A percentile compares a stretch with the other conserved stretches of the same genome.
Evolutionary conservation across 37 sponge, comb jelly and placozoan genomes (phyloP).

Genomic region (Axinella damicornis): DNA sequence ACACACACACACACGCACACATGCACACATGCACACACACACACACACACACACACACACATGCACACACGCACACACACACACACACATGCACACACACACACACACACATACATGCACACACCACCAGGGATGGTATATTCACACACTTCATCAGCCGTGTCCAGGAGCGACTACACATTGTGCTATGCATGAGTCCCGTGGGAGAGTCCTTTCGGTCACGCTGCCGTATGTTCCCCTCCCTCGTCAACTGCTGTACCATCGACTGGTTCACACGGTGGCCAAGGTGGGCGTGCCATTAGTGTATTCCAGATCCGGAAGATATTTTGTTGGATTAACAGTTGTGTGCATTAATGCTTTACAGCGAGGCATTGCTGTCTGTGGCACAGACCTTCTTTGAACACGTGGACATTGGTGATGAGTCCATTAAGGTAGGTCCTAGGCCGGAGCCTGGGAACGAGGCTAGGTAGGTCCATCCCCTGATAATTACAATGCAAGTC

Average conservation of each 20-base stretch:
- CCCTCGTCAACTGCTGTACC: constrained; percentile 99
- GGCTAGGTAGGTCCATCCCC: too few relatives aligned
- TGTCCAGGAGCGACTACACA: constrained; percentile 94
- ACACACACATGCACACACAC: too few relatives aligned
- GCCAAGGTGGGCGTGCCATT: constrained; percentile 63
- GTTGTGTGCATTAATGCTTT: too few relatives aligned
- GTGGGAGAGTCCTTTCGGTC: constrained; percentile 97
- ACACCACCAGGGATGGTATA: constrained; percentile 87
- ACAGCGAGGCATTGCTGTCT: constrained; percentile 94
- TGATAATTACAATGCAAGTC: too few relatives aligned
- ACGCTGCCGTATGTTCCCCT: constrained; percentile 98
- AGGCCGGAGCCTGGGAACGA: too few relatives aligned
- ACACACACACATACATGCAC: not conserved
- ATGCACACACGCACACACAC: not conserved
- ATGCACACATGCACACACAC: too few relatives aligned
- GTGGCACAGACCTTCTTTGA: constrained; percentile 97
- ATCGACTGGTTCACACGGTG: constrained; percentile 99
- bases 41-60: too few relatives aligned
- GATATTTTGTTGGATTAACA: too few relatives aligned
- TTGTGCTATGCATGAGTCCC: constrained; percentile 99
- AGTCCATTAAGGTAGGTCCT: constrained; percentile 85
- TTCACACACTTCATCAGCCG: constrained; percentile 92
- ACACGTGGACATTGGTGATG: constrained; percentile 89
- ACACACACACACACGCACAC: too few relatives aligned
- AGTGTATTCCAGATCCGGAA: too few relatives aligned